Evolutionary conservation across 23 tunicate genomes (phyloP).

Genomic region (Ciona savignyi): DNA sequence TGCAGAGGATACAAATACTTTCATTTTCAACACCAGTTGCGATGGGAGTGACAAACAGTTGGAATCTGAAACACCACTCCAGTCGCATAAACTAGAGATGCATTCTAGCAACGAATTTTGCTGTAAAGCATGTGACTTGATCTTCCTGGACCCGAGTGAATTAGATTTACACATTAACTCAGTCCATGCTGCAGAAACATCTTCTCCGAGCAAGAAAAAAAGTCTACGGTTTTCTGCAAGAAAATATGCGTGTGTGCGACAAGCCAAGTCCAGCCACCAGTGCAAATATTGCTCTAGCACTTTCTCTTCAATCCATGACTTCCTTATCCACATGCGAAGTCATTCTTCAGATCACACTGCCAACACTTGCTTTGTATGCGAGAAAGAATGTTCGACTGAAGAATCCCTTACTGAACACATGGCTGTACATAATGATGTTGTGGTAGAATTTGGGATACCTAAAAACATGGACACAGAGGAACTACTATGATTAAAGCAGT

Average conservation of each 20-base stretch:
- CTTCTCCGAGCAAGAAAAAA: not conserved
- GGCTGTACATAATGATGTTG: not conserved
- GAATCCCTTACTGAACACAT: not conserved
- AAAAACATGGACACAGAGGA: not conserved
- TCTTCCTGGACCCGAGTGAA: not conserved
- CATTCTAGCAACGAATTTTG: not conserved
- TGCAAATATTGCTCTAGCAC: not conserved
- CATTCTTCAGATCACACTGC: not conserved
- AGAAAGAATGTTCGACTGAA: not conserved
- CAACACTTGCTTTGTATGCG: not conserved
- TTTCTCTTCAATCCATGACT: not conserved
- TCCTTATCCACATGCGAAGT: not conserved
- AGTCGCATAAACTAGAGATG: not conserved
- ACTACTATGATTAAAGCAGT: too few relatives aligned
- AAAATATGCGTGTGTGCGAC: not conserved
- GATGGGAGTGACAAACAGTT: not conserved
- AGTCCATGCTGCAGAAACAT: not conserved
- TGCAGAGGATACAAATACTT: not conserved
- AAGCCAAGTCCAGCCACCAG: not conserved
- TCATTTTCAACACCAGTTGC: not conserved
- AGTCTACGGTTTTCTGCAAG: not conserved
- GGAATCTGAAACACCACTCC: not conserved
- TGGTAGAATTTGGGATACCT: not conserved
- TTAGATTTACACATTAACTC: not conserved
- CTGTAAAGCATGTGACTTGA: not conserved